These are phyloP conservation scores for Sebastes nivosus DNA, from an alignment of 2,797 vertebrate species.

Conservation along the genomic window DNA sequence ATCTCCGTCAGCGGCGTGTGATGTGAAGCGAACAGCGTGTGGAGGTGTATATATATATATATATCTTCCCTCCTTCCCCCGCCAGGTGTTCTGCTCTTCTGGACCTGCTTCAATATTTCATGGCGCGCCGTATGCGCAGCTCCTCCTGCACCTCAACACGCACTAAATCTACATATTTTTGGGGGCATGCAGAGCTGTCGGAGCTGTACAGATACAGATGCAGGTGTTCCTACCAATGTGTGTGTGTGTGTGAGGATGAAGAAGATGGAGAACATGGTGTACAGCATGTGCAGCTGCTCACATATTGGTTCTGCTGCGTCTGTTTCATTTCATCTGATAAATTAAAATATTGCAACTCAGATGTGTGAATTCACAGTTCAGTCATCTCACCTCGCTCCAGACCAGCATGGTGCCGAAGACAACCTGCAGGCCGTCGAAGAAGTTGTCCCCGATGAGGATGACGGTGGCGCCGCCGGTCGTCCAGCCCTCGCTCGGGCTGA, in stretches of 20 bases:
- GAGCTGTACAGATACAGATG: slow-evolving; percentile 7
- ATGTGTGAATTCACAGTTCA: neutral
- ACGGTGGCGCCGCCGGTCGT: slow-evolving; percentile 95
- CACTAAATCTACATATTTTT: slow-evolving; percentile 55
- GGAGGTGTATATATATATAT: slow-evolving; percentile 1
- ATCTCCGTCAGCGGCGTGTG: slow-evolving; percentile 21
- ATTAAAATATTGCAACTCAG: neutral
- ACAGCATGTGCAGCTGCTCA: slow-evolving; percentile 32
- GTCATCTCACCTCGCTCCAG: slow-evolving; percentile 90
- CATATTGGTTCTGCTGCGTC: neutral
- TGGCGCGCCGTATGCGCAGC: slow-evolving; percentile 54
- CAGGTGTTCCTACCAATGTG: slow-evolving; percentile 35
- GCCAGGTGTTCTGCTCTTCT: slow-evolving; percentile 68
- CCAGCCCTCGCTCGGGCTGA: slow-evolving; percentile 96
- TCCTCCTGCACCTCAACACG: slow-evolving; percentile 36
- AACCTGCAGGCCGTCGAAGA: slow-evolving; percentile 95
- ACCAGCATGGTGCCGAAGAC: slow-evolving; percentile 95
- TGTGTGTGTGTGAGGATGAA: neutral
- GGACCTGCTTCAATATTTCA: slow-evolving; percentile 73
- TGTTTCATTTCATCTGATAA: neutral
- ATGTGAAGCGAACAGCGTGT: slow-evolving; percentile 17
- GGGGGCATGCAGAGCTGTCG: slow-evolving; percentile 24
- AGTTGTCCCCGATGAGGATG: slow-evolving; percentile 97
- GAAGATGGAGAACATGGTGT: slow-evolving; percentile 29
- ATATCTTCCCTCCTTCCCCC: slow-evolving; percentile 26